Percentiles rank a stretch among this genome's conserved stretches.
Conservation (phyloP, 2,797 vertebrate genomes). For the Ctenosaura bakeri region DNA sequence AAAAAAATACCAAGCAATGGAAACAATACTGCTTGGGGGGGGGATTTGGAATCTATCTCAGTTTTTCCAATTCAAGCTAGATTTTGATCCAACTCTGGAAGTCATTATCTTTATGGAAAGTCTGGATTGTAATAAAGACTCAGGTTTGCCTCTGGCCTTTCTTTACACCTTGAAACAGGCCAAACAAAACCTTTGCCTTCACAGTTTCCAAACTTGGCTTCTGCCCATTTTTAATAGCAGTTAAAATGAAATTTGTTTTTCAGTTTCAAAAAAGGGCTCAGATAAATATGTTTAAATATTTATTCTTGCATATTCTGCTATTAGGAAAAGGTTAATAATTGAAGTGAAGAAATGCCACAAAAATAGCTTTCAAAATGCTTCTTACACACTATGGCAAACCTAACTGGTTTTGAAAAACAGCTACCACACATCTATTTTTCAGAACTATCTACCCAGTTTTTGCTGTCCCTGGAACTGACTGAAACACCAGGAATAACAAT, state of each 20-base stretch:
- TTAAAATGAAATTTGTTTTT: background rate
- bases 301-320: background rate
- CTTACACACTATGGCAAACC: background rate
- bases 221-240: background rate
- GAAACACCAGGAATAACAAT: constrained; percentile 54
- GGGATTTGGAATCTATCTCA: constrained; percentile 6
- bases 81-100: constrained; percentile 6
- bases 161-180: constrained; percentile 22
- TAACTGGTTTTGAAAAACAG: background rate
- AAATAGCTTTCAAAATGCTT: background rate
- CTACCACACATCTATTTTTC: constrained; percentile 56
- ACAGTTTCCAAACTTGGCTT: background rate
- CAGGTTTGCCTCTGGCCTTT: constrained; percentile 22
- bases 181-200: constrained; percentile 17
- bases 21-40: background rate
- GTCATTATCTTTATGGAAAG: constrained; percentile 32
- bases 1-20: background rate
- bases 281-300: background rate
- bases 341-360: background rate
- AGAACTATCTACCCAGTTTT: constrained; percentile 44
- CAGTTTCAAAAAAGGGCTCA: background rate
- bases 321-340: background rate
- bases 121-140: constrained; percentile 21
- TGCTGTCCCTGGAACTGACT: constrained; percentile 55
- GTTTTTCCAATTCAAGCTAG: constrained; percentile 19